phyloP scores from a whole-genome alignment of 2,113 vertebrate genomes.

The Macrotis lagotis region DNA sequence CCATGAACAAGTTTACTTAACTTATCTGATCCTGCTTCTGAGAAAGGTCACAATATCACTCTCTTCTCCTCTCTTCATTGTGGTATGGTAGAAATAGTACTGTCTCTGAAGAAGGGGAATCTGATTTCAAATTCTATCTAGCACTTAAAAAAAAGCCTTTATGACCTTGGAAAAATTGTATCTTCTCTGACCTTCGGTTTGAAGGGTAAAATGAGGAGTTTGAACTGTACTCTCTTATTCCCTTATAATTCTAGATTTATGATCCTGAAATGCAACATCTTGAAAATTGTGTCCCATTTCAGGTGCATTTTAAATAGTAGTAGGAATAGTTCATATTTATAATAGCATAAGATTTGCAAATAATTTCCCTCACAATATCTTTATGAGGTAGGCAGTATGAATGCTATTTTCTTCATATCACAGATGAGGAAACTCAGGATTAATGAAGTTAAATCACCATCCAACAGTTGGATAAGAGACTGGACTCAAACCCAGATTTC shows the following conservation, averaged over 20 bases:
- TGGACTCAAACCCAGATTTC: slow-evolving; percentile 7
- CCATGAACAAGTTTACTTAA: too few relatives aligned
- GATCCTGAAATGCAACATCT: background rate
- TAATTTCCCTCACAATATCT: background rate
- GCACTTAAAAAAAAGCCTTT: background rate
- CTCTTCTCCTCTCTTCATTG: background rate
- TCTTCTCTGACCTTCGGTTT: background rate
- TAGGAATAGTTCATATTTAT: background rate
- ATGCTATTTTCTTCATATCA: background rate
- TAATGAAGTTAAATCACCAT: background rate
- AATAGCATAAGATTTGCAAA: background rate
- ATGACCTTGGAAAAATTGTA: background rate
- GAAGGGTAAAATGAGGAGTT: background rate
- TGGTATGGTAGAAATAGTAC: background rate
- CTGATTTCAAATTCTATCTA: background rate
- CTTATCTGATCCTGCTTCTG: background rate
- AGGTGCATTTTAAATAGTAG: too few relatives aligned
- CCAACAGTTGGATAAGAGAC: background rate
- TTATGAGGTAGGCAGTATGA: background rate
- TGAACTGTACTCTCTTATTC: background rate
- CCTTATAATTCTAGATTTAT: background rate
- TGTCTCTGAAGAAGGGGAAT: background rate
- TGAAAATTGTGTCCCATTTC: background rate
- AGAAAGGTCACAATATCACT: background rate
- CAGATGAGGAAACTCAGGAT: background rate